Percentiles rank a stretch among this genome's conserved stretches.
Conservation (phyloP, 2,113 vertebrate genomes). For the Chascanopsetta lugubris region DNA sequence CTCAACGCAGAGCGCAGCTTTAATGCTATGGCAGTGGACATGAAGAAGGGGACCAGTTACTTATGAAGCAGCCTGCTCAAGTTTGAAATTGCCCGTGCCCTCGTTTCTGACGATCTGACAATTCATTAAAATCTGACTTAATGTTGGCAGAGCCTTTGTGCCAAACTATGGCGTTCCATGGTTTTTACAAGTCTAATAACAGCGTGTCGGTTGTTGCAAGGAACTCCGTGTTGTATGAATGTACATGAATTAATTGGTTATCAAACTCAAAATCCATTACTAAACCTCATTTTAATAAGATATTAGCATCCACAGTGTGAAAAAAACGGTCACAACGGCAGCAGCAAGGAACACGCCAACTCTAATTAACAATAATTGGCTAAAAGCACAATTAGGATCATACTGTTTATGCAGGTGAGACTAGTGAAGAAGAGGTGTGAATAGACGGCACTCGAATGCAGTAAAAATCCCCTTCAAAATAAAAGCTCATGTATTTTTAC, state of each 20-base stretch:
- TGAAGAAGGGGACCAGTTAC: background rate
- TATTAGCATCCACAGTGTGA: background rate
- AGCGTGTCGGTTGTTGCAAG: background rate
- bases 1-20: conserved; percentile 34
- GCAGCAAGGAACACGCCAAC: conserved; percentile 3
- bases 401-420: conserved; percentile 23
- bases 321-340: background rate
- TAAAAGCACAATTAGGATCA: conserved; percentile 10
- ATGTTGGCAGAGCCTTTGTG: background rate
- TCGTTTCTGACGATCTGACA: background rate
- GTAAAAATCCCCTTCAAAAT: background rate
- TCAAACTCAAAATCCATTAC: background rate
- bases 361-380: background rate
- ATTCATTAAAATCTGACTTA: background rate
- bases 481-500: too few relatives aligned
- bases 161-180: background rate
- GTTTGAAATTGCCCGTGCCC: conserved; percentile 4
- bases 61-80: conserved; percentile 32
- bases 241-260: background rate
- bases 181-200: background rate
- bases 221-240: background rate
- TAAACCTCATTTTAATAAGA: conserved; percentile 5
- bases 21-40: conserved; percentile 11
- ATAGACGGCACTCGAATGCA: too few relatives aligned
- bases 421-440: background rate